A percentile compares a stretch with the other conserved stretches of the same genome.
phyloP scores from a whole-genome alignment of 2,888 invertebrate species.

The Drosophila ezoana region DNA sequence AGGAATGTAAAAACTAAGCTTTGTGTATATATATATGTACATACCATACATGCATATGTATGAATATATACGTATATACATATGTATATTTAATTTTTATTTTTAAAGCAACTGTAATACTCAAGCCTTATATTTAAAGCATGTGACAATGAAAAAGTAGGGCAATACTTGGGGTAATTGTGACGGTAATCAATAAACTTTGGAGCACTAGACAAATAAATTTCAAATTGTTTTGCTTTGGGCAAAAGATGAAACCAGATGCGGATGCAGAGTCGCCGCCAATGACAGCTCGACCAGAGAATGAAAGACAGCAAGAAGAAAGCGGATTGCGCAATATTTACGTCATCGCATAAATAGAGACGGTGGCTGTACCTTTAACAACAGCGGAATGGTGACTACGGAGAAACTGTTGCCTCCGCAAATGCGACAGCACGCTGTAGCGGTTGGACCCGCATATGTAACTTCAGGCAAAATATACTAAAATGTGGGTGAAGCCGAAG shows the following conservation, averaged over 20 bases:
- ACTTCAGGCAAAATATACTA: constrained; percentile 22
- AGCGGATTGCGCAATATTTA: constrained; percentile 70
- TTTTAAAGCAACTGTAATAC: constrained; percentile 48
- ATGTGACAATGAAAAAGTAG: constrained; percentile 52
- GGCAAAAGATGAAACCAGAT: constrained; percentile 28
- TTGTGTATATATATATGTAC: too few relatives aligned
- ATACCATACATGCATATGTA: too few relatives aligned
- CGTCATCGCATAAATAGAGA: constrained; percentile 58
- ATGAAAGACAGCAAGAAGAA: constrained; percentile 65
- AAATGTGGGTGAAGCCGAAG: constrained; percentile 67
- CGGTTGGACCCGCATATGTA: constrained; percentile 53
- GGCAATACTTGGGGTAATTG: constrained; percentile 49
- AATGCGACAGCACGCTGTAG: neutral
- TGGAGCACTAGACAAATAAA: constrained; percentile 61
- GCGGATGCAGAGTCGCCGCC: constrained; percentile 29
- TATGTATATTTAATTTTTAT: constrained; percentile 66
- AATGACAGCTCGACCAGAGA: constrained; percentile 43
- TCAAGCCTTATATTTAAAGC: neutral
- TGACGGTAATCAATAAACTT: constrained; percentile 54
- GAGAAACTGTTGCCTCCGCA: constrained; percentile 2
- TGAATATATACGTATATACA: too few relatives aligned
- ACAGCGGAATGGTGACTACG: neutral
- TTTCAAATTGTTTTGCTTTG: constrained; percentile 44
- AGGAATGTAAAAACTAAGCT: too few relatives aligned
- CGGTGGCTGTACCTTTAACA: constrained; percentile 3